A percentile compares a stretch with the other conserved stretches of the same genome.
phyloP scores from a whole-genome alignment of 2,888 invertebrate genomes.

The Oxycera nigricornis region DNA sequence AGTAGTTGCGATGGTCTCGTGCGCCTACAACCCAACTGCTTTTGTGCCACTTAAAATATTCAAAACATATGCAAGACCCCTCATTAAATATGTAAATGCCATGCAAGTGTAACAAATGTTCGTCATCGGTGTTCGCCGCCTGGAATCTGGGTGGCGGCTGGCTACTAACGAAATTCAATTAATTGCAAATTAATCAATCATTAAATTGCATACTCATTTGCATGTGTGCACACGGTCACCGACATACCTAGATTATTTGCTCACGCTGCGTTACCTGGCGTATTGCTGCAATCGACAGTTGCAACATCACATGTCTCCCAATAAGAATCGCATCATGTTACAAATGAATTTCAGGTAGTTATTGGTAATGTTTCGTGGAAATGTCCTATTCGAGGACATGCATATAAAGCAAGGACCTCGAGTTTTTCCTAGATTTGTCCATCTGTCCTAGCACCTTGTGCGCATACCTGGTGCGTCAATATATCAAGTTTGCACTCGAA shows the following conservation, averaged over 20 bases:
- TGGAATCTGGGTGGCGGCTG: background rate
- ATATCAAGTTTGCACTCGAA: slow-evolving; percentile 30
- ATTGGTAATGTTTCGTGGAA: background rate
- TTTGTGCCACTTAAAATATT: background rate
- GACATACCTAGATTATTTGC: background rate
- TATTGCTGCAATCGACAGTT: background rate
- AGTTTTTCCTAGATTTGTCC: slow-evolving; percentile 6
- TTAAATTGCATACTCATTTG: too few species aligned
- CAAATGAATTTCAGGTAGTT: slow-evolving; percentile 3
- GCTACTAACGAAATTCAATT: slow-evolving; percentile 8
- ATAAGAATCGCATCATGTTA: slow-evolving; percentile 9
- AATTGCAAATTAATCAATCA: slow-evolving; percentile 1
- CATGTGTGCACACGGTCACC: background rate
- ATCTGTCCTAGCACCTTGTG: slow-evolving; percentile 33
- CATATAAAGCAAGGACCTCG: background rate
- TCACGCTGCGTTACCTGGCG: background rate
- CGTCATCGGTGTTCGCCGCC: background rate
- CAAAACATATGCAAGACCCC: background rate
- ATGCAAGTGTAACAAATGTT: slow-evolving; percentile 15
- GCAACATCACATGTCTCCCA: background rate
- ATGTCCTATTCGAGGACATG: background rate
- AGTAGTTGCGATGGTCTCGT: background rate
- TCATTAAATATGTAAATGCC: slow-evolving; percentile 9
- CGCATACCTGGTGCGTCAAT: slow-evolving; percentile 21
- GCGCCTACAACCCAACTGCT: background rate